A percentile compares a stretch with the other conserved stretches of the same genome.
Conservation (phyloP, 2,113 vertebrate genomes). For the Labeo catla region DNA sequence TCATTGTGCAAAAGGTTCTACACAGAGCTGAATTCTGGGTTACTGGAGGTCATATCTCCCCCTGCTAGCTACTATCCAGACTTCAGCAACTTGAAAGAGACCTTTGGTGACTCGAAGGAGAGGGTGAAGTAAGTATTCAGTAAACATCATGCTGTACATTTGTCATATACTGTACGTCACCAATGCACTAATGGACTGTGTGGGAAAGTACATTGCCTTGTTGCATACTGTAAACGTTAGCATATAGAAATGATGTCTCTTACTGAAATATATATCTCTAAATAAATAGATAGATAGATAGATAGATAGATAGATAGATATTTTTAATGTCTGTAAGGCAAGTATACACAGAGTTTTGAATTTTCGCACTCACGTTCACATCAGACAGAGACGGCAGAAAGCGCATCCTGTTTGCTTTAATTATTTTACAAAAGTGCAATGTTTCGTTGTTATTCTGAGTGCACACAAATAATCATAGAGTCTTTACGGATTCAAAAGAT, state of each 20-base stretch:
- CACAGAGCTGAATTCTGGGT: slow-evolving; percentile 90
- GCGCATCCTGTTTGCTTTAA: no score
- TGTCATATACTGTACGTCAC: background rate
- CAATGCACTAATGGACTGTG: background rate
- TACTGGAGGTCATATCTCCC: slow-evolving; percentile 95
- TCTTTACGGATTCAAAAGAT: no score
- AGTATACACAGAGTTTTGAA: no score
- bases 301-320: no score
- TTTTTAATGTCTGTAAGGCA: no score
- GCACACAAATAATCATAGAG: no score
- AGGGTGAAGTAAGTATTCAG: slow-evolving; percentile 85
- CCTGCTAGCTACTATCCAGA: slow-evolving; percentile 93
- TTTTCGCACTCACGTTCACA: no score
- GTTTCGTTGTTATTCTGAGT: no score
- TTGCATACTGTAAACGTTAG: background rate
- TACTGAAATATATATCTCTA: no score
- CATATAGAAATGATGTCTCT: background rate
- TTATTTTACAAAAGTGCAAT: no score
- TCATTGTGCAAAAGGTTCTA: slow-evolving; percentile 81
- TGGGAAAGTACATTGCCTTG: background rate
- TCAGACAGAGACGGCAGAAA: no score
- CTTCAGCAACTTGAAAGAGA: slow-evolving; percentile 91
- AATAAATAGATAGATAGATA: no score
- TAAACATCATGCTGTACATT: background rate
- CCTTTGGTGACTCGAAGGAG: slow-evolving; percentile 96